Percentiles rank a stretch among this genome's conserved stretches.
These are phyloP conservation scores for Aegotheles bennettii DNA, from an alignment of 2,113 vertebrate species.

Conservation along the genomic window DNA sequence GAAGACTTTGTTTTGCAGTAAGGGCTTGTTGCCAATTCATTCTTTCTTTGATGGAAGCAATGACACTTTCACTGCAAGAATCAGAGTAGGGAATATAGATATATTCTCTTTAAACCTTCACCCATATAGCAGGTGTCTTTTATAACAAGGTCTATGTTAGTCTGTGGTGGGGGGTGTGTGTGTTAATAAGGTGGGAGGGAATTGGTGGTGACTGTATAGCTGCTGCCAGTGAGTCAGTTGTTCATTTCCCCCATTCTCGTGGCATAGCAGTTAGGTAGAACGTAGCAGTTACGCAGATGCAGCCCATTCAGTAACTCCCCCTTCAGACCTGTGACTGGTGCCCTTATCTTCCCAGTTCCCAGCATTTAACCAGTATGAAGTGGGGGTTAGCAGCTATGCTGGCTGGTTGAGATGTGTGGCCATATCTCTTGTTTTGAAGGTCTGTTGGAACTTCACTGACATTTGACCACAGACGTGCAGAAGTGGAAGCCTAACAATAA, in stretches of 20 bases:
- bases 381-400: background rate
- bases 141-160: background rate
- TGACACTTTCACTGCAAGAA: background rate
- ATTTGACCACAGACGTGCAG: background rate
- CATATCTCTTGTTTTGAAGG: background rate
- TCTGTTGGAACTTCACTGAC: background rate
- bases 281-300: too few species aligned
- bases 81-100: background rate
- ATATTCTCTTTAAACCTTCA: background rate
- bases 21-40: background rate
- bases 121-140: accelerated
- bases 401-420: background rate
- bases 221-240: background rate
- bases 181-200: background rate
- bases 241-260: background rate
- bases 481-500: background rate
- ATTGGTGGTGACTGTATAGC: background rate
- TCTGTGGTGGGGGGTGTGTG: accelerated
- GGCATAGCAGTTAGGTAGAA: too few species aligned
- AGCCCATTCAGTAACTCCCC: background rate
- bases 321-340: background rate
- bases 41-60: background rate
- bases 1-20: background rate
- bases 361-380: background rate
- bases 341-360: background rate